Percentiles rank a stretch among this genome's conserved stretches.
phyloP scores from a whole-genome alignment of 2,113 vertebrate species.

The Bubo blakistoni region DNA sequence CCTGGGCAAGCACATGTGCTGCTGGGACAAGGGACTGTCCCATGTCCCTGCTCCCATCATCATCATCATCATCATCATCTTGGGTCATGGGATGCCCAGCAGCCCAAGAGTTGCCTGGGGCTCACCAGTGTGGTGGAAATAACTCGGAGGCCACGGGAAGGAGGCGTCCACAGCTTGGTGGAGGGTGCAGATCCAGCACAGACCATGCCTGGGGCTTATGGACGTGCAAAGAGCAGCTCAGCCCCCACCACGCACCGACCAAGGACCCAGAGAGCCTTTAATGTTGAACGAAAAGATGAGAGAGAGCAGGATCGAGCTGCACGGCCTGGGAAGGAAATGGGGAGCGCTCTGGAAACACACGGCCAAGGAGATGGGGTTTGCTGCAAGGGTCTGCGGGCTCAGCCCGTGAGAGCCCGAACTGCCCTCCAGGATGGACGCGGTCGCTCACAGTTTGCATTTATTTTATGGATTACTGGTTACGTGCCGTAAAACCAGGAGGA shows the following conservation, averaged over 20 bases:
- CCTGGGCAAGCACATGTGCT: neutral
- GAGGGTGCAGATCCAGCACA: neutral
- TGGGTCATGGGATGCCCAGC: neutral
- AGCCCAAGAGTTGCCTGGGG: neutral
- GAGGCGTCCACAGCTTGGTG: neutral
- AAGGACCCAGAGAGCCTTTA: neutral
- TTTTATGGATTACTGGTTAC: neutral
- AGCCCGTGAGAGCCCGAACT: neutral
- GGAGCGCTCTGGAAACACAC: neutral
- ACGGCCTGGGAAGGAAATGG: neutral
- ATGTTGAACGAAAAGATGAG: neutral
- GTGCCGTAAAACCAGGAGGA: neutral
- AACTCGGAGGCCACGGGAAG: neutral
- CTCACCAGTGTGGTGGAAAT: neutral
- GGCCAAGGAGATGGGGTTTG: neutral
- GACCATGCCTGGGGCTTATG: neutral
- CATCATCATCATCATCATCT: neutral
- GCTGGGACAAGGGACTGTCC: neutral
- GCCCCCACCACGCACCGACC: rapidly evolving
- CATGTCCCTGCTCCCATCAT: neutral
- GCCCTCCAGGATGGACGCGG: neutral
- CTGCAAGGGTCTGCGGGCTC: rapidly evolving
- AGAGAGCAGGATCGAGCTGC: neutral
- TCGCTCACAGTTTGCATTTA: neutral
- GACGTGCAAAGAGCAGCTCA: neutral